Base-by-base conservation (phyloP, 2,888 invertebrate species). In the Oscheius sp. region DNA sequence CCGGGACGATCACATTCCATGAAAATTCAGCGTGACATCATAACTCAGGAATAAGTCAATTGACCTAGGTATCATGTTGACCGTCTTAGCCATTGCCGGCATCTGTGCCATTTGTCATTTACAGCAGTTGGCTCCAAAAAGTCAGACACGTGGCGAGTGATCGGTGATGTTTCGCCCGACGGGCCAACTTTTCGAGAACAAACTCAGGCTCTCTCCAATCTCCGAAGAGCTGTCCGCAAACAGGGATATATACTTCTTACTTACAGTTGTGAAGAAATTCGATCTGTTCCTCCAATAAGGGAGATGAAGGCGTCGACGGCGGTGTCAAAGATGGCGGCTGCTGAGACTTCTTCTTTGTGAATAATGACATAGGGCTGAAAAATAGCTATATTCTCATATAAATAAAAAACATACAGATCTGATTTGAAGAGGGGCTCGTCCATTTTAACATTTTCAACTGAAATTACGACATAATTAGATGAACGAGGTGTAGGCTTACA, bases 261-360 rank as follows among this genome's bases (percentile, higher is more conserved):
- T 61, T n/a, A 74, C 74, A 61, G 63, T 69, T 69, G 35, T 74
- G 61, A 18, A 74, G 61, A 27, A 74, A 74, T 41, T 74, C 74
- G 35, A 74, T 69, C 27, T 74, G 74, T 23, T 74, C 69, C 63
- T 74, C 74, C 3, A 74, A 29, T 5, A 55, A 55, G 35, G 73
- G 73, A 5, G 73, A 73, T 1, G 73, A 73, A 7, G 73, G 74
- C 12, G 74, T 63, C 16, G 74, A 69, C 29, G 74, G 74, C 3
- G 74, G 74, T 18, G 74, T 74, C 55, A 74, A 27, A 27, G 69
- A 49, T 25, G 25, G 23, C 18, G 35, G 41, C 61, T 61, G 46
- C 6, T 45, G 29, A 13, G 43, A 35, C 59, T 73, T 73, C 69
- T 74, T 69, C 63, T 70, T 74, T 23, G 63, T 53, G 45, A 70